These are phyloP conservation scores for Strigops habroptila DNA, from an alignment of 2,113 vertebrate genomes.

Conservation along the genomic window DNA sequence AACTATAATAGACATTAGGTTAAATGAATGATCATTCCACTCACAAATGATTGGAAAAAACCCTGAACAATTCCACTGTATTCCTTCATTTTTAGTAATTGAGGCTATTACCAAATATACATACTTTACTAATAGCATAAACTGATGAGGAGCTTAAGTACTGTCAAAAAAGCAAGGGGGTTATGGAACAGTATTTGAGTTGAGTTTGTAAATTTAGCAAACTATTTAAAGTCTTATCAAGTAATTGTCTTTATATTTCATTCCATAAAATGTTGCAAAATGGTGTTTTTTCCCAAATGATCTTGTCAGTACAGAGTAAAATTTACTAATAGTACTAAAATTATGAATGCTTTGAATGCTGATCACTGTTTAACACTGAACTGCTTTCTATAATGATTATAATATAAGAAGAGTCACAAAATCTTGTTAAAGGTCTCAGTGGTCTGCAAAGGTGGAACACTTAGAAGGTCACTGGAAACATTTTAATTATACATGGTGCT, in stretches of 20 bases:
- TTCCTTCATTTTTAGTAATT: neutral
- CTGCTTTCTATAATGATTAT: neutral
- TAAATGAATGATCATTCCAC: neutral
- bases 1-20: neutral
- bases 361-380: neutral
- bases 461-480: neutral
- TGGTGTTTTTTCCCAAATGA: neutral
- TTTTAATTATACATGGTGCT: neutral
- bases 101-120: neutral
- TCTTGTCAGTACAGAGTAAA: neutral
- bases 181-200: neutral
- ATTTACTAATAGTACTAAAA: neutral
- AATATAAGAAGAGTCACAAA: neutral
- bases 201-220: neutral
- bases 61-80: neutral
- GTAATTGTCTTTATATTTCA: neutral
- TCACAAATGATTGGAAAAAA: neutral
- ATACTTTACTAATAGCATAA: neutral
- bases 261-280: constrained; percentile 13
- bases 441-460: neutral
- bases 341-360: neutral
- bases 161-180: neutral
- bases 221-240: neutral
- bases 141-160: neutral
- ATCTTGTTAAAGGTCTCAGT: neutral